These are phyloP conservation scores for Daphoenositta chrysoptera DNA, from an alignment of 2,113 vertebrate species.

Conservation along the genomic window DNA sequence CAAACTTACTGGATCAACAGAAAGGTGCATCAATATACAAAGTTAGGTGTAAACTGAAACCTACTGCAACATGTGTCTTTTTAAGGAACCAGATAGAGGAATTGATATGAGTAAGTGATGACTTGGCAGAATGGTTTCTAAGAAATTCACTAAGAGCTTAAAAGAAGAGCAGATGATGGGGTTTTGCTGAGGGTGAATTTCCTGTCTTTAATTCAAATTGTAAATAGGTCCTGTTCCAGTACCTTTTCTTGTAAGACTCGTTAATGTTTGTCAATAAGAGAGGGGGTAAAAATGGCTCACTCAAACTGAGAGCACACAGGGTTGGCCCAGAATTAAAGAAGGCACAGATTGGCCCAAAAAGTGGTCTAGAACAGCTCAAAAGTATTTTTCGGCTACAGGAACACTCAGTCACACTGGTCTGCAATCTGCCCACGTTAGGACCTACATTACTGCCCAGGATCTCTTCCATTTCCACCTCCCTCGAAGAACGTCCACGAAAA, in stretches of 20 bases:
- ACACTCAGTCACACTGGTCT: conserved; percentile 18
- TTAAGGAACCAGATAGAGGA: neutral
- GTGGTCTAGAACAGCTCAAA: conserved; percentile 53
- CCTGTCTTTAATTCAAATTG: conserved; percentile 51
- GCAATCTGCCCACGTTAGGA: conserved; percentile 41
- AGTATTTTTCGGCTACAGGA: conserved; percentile 35
- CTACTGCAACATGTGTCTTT: neutral
- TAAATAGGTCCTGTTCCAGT: conserved; percentile 19
- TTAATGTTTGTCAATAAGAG: conserved; percentile 43
- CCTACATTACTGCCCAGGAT: conserved; percentile 46
- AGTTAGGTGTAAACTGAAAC: conserved; percentile 47
- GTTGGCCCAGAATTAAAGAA: conserved; percentile 62
- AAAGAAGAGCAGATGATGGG: neutral
- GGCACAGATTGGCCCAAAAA: conserved; percentile 72
- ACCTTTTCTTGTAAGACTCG: conserved; percentile 40
- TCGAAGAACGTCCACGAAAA: conserved; percentile 23
- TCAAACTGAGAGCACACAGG: conserved; percentile 6
- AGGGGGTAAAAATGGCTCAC: conserved; percentile 35
- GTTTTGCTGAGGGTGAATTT: conserved; percentile 26
- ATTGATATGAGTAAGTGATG: neutral
- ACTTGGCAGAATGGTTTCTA: conserved; percentile 16
- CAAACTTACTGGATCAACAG: conserved; percentile 42
- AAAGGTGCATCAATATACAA: conserved; percentile 65
- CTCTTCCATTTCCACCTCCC: conserved; percentile 52
- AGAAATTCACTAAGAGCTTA: neutral